Base-by-base conservation (phyloP, 2,888 invertebrate species). In the Harmothoe impar region DNA sequence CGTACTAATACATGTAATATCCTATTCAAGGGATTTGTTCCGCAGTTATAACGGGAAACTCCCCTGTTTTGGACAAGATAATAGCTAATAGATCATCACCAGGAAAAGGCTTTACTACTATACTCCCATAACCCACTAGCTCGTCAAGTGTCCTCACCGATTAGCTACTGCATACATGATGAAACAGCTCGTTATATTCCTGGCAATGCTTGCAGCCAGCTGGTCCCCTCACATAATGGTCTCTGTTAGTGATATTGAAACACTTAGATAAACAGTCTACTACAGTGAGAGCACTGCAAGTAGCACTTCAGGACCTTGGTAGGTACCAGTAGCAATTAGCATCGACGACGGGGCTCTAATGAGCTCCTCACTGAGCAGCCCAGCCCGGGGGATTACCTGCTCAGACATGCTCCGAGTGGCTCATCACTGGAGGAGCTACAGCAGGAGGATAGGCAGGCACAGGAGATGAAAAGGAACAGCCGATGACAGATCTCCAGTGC, bases 331-430 rank as follows among this genome's bases (percentile, higher is more conserved):
- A 72, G 29, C 31, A 72, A 29, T 72, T 72, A 72, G 72, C 17
- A 72, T 17, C 29, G 7, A 29, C 17, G 72, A 72, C 15, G 29
- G 25, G n/a, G 15, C 72, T 15, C 72, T 72, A 72, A 72, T 72
- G 72, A 72, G 31, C 29, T 72, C 29, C 25, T 72, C 72, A 72
- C 72, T 3, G 15, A 29, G 72, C 72, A 3, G 29, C n/a, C 3
- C 29, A 72, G 72, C 72, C 72, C 15, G 72, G 25, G 72, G 62
- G 62, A 62, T 62, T 62, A 62, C 62, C 72, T 72, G 25, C 72
- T 72, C 72, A 72, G 72, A 72, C 72, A 3, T 72, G 25, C 72
- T 72, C 72, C 1, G 72, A 72, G 72, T 29, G 15, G 72, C 72
- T 72, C 72, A 72, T 72, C 72, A 72, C 29, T 29, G 72, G 5